Evolutionary conservation across 2,797 vertebrate species (phyloP).

Genomic region (Forpus xanthops): DNA sequence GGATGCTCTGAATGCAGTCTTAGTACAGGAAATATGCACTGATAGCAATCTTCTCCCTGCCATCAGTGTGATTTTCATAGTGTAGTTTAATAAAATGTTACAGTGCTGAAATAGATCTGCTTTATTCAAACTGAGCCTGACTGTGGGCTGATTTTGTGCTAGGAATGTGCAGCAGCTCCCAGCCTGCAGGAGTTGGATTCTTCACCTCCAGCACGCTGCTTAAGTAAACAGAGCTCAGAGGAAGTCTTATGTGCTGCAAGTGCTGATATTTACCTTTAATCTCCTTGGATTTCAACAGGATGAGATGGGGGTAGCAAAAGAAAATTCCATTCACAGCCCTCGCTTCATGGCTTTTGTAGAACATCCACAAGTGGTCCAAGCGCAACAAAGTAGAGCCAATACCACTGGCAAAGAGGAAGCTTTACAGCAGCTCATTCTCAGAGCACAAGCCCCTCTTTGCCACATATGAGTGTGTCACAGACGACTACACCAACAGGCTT

Average conservation of each 20-base stretch:
- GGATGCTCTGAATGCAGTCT: background rate
- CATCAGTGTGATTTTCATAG: constrained; percentile 64
- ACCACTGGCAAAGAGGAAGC: fast-evolving
- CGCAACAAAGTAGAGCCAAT: background rate
- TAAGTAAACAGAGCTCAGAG: background rate
- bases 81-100: constrained; percentile 68
- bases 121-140: background rate
- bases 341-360: background rate
- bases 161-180: background rate
- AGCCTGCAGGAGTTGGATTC: background rate
- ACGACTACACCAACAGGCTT: background rate
- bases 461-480: fast-evolving
- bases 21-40: constrained; percentile 33
- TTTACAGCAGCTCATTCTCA: background rate
- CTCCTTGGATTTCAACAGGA: background rate
- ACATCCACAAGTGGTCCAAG: background rate
- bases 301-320: background rate
- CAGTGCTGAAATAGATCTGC: too few relatives aligned
- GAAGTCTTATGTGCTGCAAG: fast-evolving
- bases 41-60: constrained; percentile 49
- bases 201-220: background rate
- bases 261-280: background rate
- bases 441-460: background rate
- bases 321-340: background rate
- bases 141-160: background rate